phyloP scores from a whole-genome alignment of 2,797 vertebrate genomes.

The Orestias chungarensis region DNA sequence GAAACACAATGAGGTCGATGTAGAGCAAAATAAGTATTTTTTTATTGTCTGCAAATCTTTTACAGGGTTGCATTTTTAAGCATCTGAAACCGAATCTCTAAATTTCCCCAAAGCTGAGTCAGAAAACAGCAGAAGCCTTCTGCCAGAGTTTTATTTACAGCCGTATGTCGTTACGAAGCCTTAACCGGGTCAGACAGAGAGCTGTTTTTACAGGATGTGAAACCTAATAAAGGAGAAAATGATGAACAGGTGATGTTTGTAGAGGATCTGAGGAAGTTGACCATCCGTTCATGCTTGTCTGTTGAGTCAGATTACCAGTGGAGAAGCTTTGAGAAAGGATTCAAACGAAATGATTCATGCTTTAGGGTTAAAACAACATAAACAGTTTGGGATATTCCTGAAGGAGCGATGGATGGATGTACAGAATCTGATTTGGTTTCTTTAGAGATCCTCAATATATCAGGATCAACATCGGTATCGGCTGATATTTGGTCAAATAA shows the following conservation, averaged over 20 bases:
- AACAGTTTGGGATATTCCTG: no score
- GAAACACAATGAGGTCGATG: background rate
- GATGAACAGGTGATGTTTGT: background rate
- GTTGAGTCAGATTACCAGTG: background rate
- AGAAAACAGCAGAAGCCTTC: constrained; percentile 1
- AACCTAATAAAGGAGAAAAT: constrained; percentile 8
- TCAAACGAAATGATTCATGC: no score
- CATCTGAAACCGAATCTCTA: constrained; percentile 8
- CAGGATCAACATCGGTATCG: no score
- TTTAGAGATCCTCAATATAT: no score
- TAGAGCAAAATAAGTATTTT: constrained; percentile 11
- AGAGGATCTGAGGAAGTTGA: background rate
- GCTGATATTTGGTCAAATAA: no score
- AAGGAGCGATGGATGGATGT: no score
- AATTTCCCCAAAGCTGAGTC: constrained; percentile 5
- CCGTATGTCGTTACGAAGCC: background rate
- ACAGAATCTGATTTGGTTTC: no score
- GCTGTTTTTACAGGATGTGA: constrained; percentile 3
- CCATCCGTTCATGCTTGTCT: background rate
- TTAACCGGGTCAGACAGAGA: background rate
- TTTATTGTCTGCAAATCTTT: constrained; percentile 16
- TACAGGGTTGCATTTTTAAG: constrained; percentile 3
- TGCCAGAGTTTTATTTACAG: constrained; percentile 13
- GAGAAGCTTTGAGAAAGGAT: no score
- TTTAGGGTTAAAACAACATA: no score